Conservation (phyloP, 2,113 vertebrate species). For the Myrmophylax atrothorax region DNA sequence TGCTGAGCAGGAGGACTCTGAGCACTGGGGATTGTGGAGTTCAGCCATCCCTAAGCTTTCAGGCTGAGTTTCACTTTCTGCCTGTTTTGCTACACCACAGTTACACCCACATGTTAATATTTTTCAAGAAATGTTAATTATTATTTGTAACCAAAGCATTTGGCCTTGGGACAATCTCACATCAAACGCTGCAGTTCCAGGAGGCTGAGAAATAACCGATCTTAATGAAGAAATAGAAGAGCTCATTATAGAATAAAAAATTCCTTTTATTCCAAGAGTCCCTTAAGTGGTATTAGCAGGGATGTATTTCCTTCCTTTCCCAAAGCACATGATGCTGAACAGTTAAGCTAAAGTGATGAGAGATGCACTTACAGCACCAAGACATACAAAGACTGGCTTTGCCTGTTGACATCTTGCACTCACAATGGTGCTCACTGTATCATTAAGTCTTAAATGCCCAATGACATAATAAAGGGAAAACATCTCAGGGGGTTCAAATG, state of each 20-base stretch:
- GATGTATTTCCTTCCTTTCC: neutral
- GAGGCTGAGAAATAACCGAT: neutral
- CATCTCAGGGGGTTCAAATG: neutral
- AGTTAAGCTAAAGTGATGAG: neutral
- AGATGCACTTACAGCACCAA: neutral
- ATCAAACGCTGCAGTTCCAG: neutral
- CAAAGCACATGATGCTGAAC: neutral
- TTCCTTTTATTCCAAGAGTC: neutral
- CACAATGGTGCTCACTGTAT: neutral
- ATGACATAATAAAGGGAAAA: neutral
- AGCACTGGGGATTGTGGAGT: too few relatives aligned
- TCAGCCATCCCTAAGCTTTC: neutral
- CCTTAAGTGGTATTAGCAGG: neutral
- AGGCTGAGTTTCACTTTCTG: neutral
- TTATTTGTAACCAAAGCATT: neutral
- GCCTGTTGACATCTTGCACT: neutral
- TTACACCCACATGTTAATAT: neutral
- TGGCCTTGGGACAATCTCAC: neutral
- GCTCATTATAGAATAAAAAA: neutral
- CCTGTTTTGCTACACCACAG: rapidly evolving
- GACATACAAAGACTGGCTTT: neutral
- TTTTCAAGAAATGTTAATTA: neutral
- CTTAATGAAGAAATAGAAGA: neutral
- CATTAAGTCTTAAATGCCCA: neutral
- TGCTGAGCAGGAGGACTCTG: neutral